Evolutionary conservation across 2,888 invertebrate species (phyloP).

Genomic region (Nymphalis urticae): DNA sequence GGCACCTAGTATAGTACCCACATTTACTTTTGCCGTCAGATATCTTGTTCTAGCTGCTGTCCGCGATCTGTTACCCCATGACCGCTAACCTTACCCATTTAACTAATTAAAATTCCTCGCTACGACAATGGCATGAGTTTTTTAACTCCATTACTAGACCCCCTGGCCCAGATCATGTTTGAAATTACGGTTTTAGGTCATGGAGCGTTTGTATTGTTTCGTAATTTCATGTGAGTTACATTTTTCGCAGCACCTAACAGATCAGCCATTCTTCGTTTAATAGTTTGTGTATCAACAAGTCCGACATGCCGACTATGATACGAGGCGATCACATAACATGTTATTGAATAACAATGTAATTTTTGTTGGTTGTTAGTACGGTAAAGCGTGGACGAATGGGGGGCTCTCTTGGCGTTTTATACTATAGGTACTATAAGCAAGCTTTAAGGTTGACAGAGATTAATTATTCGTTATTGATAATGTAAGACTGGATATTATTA

Average conservation of each 20-base stretch:
- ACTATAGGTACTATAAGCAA: not conserved
- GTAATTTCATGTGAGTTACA: constrained; percentile 13
- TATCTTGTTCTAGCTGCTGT: not conserved
- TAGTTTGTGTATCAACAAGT: not conserved
- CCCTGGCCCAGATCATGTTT: constrained; percentile 21
- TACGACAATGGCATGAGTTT: constrained; percentile 60
- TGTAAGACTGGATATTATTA: no score
- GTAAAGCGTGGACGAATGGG: no score
- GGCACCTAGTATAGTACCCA: no score
- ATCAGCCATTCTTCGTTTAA: not conserved
- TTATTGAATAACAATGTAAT: not conserved
- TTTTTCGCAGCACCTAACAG: not conserved
- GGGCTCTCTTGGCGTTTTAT: not conserved
- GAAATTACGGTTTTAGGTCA: constrained; percentile 4
- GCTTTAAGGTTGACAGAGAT: not conserved
- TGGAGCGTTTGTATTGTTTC: constrained; percentile 21
- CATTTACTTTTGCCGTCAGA: not conserved
- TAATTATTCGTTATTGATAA: not conserved
- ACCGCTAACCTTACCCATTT: constrained; percentile 59
- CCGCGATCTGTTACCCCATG: constrained; percentile 5
- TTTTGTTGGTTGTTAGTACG: no score
- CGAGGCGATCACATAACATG: not conserved
- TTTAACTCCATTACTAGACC: constrained; percentile 39
- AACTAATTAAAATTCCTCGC: constrained; percentile 69
- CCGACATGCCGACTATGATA: not conserved